phyloP scores from a whole-genome alignment of 1,140 invertebrate genomes.

The Atta colombica region DNA sequence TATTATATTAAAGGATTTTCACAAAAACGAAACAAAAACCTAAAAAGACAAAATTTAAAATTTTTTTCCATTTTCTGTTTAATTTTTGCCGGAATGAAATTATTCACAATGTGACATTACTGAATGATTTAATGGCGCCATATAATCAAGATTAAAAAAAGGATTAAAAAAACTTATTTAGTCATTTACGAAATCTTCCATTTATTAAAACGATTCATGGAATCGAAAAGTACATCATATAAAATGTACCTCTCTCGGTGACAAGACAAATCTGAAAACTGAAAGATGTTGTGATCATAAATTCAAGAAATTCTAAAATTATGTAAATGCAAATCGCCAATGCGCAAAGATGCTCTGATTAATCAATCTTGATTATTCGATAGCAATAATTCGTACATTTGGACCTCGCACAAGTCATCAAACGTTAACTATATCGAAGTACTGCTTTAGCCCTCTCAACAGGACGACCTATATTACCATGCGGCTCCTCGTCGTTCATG shows the following conservation, averaged over 20 bases:
- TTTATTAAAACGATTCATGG: neutral
- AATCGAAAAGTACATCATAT: neutral
- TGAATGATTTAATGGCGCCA: no score
- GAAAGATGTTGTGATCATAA: neutral
- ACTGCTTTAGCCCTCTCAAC: conserved; percentile 56
- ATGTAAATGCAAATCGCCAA: neutral
- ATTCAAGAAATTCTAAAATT: neutral
- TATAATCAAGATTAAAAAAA: no score
- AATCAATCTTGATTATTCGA: conserved; percentile 31
- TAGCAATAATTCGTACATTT: conserved; percentile 73
- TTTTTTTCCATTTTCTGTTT: no score
- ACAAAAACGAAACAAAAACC: no score
- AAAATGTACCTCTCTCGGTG: neutral
- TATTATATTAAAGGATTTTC: neutral
- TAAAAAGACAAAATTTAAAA: no score
- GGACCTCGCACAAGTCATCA: conserved; percentile 76
- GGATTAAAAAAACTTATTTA: no score
- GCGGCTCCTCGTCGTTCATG: conserved; percentile 49
- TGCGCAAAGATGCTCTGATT: conserved; percentile 7
- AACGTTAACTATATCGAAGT: conserved; percentile 73
- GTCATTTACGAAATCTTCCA: no score
- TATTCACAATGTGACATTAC: no score
- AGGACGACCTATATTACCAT: conserved; percentile 77
- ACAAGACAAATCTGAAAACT: neutral
- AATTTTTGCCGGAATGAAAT: no score